phyloP scores from a whole-genome alignment of 2,888 invertebrate genomes.

The Heliconius hortense region DNA sequence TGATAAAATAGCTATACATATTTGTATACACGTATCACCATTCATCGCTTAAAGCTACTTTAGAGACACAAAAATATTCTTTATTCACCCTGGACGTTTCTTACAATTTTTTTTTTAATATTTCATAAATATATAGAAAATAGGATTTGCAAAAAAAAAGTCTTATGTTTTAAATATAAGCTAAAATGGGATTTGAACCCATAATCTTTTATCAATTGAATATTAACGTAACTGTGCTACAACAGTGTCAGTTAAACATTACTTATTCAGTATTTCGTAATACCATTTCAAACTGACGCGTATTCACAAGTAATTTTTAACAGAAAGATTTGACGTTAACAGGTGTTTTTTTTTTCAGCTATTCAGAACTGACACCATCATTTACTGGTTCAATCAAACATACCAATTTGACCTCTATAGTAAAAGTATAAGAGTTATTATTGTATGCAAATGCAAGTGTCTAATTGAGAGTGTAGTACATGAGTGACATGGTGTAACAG shows the following conservation, averaged over 20 bases:
- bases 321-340: slow-evolving; percentile 45
- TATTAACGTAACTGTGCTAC: too few species aligned
- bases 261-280: slow-evolving; percentile 44
- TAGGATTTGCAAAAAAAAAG: too few species aligned
- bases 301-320: slow-evolving; percentile 33
- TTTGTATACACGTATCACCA: too few species aligned
- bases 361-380: slow-evolving; percentile 37
- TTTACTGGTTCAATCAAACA: not conserved
- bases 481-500: slow-evolving; percentile 37
- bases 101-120: too few species aligned
- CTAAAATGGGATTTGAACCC: too few species aligned
- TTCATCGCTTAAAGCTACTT: too few species aligned
- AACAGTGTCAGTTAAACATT: slow-evolving; percentile 10
- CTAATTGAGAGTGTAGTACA: slow-evolving; percentile 25
- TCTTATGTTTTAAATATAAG: too few species aligned
- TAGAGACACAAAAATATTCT: too few species aligned
- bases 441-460: slow-evolving; percentile 2
- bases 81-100: too few species aligned
- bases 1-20: too few species aligned
- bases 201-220: too few species aligned
- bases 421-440: slow-evolving; percentile 3
- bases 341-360: slow-evolving; percentile 50
- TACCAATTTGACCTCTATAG: slow-evolving; percentile 19
- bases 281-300: slow-evolving; percentile 28
- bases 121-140: too few species aligned